Percentiles rank a stretch among this genome's conserved stretches.
These are phyloP conservation scores for Oligia fasciuncula DNA, from an alignment of 2,888 invertebrate species.

Conservation along the genomic window DNA sequence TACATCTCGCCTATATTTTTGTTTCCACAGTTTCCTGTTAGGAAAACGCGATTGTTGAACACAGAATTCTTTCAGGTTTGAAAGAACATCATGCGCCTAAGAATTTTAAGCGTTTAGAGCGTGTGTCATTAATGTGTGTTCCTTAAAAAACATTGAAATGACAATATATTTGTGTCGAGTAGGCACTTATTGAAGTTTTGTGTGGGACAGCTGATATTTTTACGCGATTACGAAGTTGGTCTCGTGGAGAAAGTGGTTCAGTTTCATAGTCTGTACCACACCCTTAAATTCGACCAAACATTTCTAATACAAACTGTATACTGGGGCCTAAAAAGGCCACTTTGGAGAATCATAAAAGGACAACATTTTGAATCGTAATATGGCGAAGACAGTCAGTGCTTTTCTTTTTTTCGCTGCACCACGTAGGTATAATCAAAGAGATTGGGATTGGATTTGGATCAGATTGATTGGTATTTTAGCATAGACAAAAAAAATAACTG, in stretches of 20 bases:
- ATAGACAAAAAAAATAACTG: too few relatives aligned
- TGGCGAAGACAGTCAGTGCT: too few relatives aligned
- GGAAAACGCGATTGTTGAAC: conserved; percentile 23
- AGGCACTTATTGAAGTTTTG: too few relatives aligned
- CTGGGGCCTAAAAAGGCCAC: too few relatives aligned
- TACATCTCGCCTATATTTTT: conserved; percentile 51
- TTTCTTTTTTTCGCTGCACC: too few relatives aligned
- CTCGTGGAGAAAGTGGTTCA: neutral
- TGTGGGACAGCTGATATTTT: neutral
- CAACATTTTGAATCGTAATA: too few relatives aligned
- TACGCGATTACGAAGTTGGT: neutral
- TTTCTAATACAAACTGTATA: neutral
- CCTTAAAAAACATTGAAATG: neutral
- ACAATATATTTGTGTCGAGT: neutral
- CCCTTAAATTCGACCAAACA: neutral
- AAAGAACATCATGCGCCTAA: neutral
- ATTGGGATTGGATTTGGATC: too few relatives aligned
- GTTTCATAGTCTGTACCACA: neutral
- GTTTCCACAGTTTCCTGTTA: conserved; percentile 30
- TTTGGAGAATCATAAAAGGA: too few relatives aligned
- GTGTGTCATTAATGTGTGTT: neutral
- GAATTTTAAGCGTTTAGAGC: neutral
- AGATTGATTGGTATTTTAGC: too few relatives aligned
- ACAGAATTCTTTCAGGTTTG: conserved; percentile 7
- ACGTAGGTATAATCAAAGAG: too few relatives aligned